A percentile compares a stretch with the other conserved stretches of the same genome.
phyloP scores from a whole-genome alignment of 2,888 invertebrate species.

The Aphidius colemani region DNA sequence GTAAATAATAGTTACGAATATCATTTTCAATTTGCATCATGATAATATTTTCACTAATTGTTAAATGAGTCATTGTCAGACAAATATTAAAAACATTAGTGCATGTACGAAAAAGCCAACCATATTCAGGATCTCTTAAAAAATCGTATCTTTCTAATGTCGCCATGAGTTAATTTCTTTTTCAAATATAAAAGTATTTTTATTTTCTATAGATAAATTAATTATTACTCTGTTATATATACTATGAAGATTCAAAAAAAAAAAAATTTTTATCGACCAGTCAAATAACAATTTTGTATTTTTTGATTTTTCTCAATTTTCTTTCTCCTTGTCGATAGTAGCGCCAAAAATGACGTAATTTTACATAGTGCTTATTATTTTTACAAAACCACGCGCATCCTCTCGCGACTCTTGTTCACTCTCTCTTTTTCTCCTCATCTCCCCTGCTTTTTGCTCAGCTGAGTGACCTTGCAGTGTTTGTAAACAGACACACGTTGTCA shows the following conservation, averaged over 20 bases:
- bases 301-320: background rate
- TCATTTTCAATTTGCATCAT: conserved; percentile 38
- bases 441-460: conserved; percentile 50
- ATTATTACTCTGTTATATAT: no score
- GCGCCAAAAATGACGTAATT: conserved; percentile 31
- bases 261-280: no score
- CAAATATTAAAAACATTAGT: conserved; percentile 48
- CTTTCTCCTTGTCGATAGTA: conserved; percentile 23
- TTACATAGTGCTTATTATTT: no score
- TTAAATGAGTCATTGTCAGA: conserved; percentile 49
- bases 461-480: conserved; percentile 78
- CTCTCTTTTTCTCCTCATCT: conserved; percentile 32
- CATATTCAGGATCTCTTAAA: conserved; percentile 45
- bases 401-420: conserved; percentile 25
- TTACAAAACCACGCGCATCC: conserved; percentile 28
- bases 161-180: background rate
- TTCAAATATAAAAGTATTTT: background rate
- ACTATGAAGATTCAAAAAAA: no score
- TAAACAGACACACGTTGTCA: conserved; percentile 74
- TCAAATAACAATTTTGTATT: no score
- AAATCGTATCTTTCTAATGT: background rate
- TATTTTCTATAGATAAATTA: background rate
- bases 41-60: conserved; percentile 43
- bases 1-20: conserved; percentile 39
- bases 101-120: conserved; percentile 48